phyloP scores from a whole-genome alignment of 2,113 vertebrate species.

The Hyperopisus bebe region DNA sequence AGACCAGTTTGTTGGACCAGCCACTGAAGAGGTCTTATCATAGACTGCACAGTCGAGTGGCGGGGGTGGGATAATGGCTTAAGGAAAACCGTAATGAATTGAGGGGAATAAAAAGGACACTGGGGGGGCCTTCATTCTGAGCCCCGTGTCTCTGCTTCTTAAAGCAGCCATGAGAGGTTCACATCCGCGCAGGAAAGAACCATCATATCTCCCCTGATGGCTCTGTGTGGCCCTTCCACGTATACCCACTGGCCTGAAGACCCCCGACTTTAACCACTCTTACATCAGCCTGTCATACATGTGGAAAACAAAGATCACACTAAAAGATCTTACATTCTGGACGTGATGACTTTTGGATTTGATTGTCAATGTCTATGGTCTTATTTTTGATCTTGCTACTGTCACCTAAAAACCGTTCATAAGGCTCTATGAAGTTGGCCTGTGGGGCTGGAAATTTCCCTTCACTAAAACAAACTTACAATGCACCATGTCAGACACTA shows the following conservation, averaged over 20 bases:
- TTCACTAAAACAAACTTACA: neutral
- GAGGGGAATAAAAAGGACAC: slow-evolving; percentile 30
- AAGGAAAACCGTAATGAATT: slow-evolving; percentile 38
- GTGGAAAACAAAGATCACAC: neutral
- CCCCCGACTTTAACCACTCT: neutral
- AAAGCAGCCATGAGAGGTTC: slow-evolving; percentile 59
- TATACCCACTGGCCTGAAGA: slow-evolving; percentile 32
- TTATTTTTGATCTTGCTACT: neutral
- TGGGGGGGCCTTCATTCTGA: slow-evolving; percentile 3
- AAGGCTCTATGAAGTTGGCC: neutral
- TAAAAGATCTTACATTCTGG: neutral
- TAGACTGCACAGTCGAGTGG: neutral
- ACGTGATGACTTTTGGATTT: neutral
- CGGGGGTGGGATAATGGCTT: slow-evolving; percentile 2
- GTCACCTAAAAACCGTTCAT: neutral
- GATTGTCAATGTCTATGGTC: neutral
- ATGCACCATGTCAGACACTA: neutral
- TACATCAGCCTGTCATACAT: neutral
- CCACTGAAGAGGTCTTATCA: neutral
- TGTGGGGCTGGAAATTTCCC: neutral
- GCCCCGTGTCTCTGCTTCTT: slow-evolving; percentile 33
- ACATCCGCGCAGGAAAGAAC: slow-evolving; percentile 41
- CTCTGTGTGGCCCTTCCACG: slow-evolving; percentile 36
- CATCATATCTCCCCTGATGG: slow-evolving; percentile 41
- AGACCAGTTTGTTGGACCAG: neutral